Evolutionary conservation across 2,888 invertebrate species (phyloP).

Genomic region (Troglohyphantes excavatus): DNA sequence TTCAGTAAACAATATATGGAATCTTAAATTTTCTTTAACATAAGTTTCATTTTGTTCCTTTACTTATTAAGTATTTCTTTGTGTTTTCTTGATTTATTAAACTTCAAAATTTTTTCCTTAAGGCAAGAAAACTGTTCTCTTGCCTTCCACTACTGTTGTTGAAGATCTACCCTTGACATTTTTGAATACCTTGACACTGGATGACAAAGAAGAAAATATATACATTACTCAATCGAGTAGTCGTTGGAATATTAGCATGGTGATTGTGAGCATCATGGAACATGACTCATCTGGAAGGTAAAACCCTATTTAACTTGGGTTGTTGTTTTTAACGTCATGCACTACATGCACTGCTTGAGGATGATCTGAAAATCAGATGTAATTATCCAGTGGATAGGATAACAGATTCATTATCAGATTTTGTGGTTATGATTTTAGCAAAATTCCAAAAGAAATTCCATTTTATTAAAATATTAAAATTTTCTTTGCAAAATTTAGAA

Average conservation of each 20-base stretch:
- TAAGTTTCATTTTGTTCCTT: no score
- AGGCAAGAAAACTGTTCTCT: conserved; percentile 83
- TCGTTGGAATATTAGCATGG: conserved; percentile 69
- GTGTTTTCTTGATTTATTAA: background rate
- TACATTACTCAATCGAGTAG: conserved; percentile 74
- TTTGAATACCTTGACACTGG: conserved; percentile 78
- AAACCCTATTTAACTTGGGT: background rate
- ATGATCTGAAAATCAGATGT: no score
- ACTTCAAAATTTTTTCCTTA: conserved; percentile 62
- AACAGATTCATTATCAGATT: no score
- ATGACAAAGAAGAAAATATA: conserved; percentile 74
- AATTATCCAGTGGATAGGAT: no score
- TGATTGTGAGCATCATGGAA: conserved; percentile 72
- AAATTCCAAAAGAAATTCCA: no score
- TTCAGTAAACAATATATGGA: conserved; percentile 41
- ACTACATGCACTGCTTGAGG: no score
- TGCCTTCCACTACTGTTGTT: conserved; percentile 55
- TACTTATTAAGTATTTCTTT: no score
- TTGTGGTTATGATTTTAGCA: no score
- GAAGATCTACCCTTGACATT: conserved; percentile 60
- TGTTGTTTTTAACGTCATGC: background rate
- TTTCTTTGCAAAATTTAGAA: no score
- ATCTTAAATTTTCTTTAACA: no score
- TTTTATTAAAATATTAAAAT: no score
- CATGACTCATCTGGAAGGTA: conserved; percentile 79